Evolutionary conservation across 2,113 vertebrate genomes (phyloP), one percentile per base, ranked within the genome.

Genomic region (Condylura cristata): DNA sequence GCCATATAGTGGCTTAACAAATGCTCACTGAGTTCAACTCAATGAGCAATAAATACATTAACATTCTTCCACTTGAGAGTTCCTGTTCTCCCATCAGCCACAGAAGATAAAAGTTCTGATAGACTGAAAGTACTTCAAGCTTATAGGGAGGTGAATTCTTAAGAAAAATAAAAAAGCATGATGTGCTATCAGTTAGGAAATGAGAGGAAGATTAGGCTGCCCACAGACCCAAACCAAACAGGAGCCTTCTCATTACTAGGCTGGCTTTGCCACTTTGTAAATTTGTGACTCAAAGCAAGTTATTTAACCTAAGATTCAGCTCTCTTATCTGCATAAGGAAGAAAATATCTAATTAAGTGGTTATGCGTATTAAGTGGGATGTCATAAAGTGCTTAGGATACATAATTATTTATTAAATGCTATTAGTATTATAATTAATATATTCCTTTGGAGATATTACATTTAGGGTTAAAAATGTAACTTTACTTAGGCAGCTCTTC

Each of bases 341-440:
- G n/a, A 79, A 89, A 92, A 66, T 34, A 88, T 58, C 30, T 37
- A 91, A 48, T 34, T 80, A 30, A 78, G 58, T 28, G 72, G 8
- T 26, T 91, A 26, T 90, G 56, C 87, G 41, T 39, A 88, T 72
- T 90, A 94, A 76, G 63, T 37, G 74, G 34, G 17, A 85, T 48
- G 18, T 78, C 51, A 88, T 39, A 85, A 95, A 88, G 39, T 78
- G 17, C 18, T 61, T 66, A 94, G 18, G 39, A 84, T 20, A 92
- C 6, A 81, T 13, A 93, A 92, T 9, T 90, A 58, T 41, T 81
- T 88, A 72, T 32, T 90, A 92, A 92, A 78, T 87, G n/a, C 41
- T 94, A 90, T 82, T 63, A 86, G 6, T 53, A 6, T 84, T 91
- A 85, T 56, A 71, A 70, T 85, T 74, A 37, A 58, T 82, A 82